A percentile compares a stretch with the other conserved stretches of the same genome.
phyloP scores from a whole-genome alignment of 92 coral and sea anemone genomes.

The Nematostella vectensis region DNA sequence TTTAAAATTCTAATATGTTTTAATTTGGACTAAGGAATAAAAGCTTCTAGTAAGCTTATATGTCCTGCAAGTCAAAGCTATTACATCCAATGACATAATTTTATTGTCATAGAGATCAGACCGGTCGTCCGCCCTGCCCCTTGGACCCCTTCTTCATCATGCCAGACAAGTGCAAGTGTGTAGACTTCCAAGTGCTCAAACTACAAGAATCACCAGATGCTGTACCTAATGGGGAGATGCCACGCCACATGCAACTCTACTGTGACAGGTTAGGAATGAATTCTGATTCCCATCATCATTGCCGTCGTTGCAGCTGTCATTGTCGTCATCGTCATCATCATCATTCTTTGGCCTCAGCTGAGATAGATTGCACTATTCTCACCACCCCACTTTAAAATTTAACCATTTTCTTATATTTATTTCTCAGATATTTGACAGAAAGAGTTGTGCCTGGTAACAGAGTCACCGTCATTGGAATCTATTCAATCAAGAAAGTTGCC shows the following conservation, averaged over 20 bases:
- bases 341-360: neutral
- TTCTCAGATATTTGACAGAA: constrained; percentile 79
- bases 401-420: neutral
- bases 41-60: too few relatives aligned
- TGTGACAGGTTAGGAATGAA: constrained; percentile 82
- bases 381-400: too few relatives aligned
- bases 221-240: constrained; percentile 99
- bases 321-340: constrained; percentile 6
- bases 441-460: constrained; percentile 98
- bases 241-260: constrained; percentile 96
- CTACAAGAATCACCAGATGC: constrained; percentile 97
- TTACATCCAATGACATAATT: neutral
- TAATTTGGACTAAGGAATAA: too few relatives aligned
- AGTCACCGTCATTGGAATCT: constrained; percentile 94
- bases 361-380: neutral
- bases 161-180: constrained; percentile 99
- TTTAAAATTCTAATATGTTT: too few relatives aligned
- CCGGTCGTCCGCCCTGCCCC: constrained; percentile 96
- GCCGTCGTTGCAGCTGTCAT: neutral
- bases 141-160: constrained; percentile 92
- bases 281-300: neutral
- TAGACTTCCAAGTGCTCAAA: constrained; percentile 92
- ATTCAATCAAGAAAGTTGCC: constrained; percentile 89
- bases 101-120: constrained; percentile 55
- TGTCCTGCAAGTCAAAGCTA: too few relatives aligned